Evolutionary conservation across 2,113 vertebrate species (phyloP), one percentile per base, ranked within the genome.

Genomic region (Paedocypris sp.): DNA sequence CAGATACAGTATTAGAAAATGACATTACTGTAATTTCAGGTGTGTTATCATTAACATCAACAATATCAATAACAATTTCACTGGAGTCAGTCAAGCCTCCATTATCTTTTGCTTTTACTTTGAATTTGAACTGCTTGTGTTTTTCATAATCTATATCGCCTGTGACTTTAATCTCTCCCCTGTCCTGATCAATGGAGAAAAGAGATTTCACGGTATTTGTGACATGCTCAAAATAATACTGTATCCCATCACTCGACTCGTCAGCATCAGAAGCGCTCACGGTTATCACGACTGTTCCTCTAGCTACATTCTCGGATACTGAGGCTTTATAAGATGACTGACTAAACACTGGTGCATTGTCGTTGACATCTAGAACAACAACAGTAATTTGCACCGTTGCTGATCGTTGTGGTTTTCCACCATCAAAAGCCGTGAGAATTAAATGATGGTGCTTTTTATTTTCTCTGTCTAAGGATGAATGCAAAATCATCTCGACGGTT

Each of bases 71-170:
- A 1, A 85, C 51, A 2, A 91, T 75, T 51, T 90, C 88, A 25
- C 77, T 72, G 0, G 89, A 80, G 0, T 84, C 75, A 2, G 67
- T 45, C 15, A 91, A 49, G 0, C 86, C 88, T 0, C 88, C 87
- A 1, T 84, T 80, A 5, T 93, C 90, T 67, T 74, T 87, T 3
- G 85, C 87, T 70, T 88, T 75, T 3, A 92, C 62, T 19, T 20
- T 82, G 0, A 82, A 67, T 41, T 83, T 85, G 2, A 86, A 88
- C 12, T 78, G 71, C 48, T 75, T 90, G 0, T 8, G 3, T 56
- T 81, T 79, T 77, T 97, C 89, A 2, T 85, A 94, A 68, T 96
- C 86, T 19, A 90, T 49, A 0, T n/a, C 8, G 0, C 75, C 84
- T 25, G 16, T 70, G 0, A 86, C 46, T 3, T 32, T 82, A 2